These are phyloP conservation scores for Empis stercorea DNA, from an alignment of 2,888 invertebrate genomes.

Conservation along the genomic window DNA sequence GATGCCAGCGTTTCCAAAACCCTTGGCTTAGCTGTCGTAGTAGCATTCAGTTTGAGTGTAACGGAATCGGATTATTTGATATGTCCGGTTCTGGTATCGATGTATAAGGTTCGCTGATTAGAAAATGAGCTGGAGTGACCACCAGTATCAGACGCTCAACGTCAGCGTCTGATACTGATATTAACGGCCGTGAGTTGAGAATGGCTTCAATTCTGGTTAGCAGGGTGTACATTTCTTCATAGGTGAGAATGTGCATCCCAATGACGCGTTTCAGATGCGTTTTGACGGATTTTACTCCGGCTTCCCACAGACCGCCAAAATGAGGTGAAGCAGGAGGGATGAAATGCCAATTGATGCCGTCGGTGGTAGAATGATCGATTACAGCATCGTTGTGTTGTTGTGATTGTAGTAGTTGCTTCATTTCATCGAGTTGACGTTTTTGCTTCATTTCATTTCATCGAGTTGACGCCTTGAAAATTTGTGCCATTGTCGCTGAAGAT, in stretches of 20 bases:
- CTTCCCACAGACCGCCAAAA: background rate
- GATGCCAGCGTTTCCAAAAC: too few relatives aligned
- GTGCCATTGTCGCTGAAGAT: background rate
- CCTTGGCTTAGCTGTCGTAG: too few relatives aligned
- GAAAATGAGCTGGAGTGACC: background rate
- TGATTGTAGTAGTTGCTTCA: background rate
- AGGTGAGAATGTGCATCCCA: background rate
- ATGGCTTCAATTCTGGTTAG: background rate
- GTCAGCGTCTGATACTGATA: background rate
- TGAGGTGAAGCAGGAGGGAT: background rate
- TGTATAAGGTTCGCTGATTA: background rate
- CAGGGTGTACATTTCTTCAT: background rate
- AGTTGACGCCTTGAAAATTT: conserved; percentile 7
- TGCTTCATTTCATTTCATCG: too few relatives aligned
- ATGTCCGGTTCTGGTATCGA: too few relatives aligned
- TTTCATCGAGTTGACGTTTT: background rate
- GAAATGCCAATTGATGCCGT: conserved; percentile 1
- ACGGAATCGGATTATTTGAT: too few relatives aligned
- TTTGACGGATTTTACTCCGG: background rate
- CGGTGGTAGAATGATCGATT: background rate
- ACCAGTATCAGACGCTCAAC: too few relatives aligned
- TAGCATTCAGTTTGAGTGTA: too few relatives aligned
- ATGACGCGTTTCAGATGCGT: background rate
- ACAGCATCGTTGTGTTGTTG: background rate
- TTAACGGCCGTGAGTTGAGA: background rate